phyloP scores from a whole-genome alignment of 2,888 invertebrate genomes.

The Zygothrica quintamaculata region DNA sequence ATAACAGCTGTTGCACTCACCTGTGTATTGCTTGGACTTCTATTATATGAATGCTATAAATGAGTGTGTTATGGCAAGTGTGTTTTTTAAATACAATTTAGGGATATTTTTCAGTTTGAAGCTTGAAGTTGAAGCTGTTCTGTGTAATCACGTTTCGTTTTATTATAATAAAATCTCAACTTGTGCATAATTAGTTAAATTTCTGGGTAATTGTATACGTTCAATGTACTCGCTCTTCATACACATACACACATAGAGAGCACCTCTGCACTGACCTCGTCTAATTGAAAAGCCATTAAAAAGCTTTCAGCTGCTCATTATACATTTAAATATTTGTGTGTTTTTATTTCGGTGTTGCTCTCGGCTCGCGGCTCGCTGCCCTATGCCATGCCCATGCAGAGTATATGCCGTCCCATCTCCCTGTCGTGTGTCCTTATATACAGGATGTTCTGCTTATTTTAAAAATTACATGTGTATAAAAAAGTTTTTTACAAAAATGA shows the following conservation, averaged over 20 bases:
- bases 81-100: conserved; percentile 1
- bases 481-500: conserved; percentile 19
- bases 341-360: conserved; percentile 57
- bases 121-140: background rate
- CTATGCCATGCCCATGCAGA: background rate
- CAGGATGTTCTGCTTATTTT: conserved; percentile 34
- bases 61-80: conserved; percentile 1
- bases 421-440: too few relatives aligned
- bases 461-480: conserved; percentile 45
- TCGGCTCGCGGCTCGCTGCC: conserved; percentile 13
- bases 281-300: conserved; percentile 81
- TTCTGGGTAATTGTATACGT: conserved; percentile 38
- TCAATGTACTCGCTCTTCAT: conserved; percentile 27
- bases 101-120: background rate
- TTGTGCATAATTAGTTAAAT: conserved; percentile 64
- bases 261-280: conserved; percentile 52
- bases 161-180: conserved; percentile 40
- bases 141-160: background rate
- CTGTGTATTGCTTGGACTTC: background rate
- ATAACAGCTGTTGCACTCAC: conserved; percentile 14
- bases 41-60: background rate
- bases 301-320: conserved; percentile 80
- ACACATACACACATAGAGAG: conserved; percentile 17
- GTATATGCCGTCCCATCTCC: too few relatives aligned
- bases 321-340: conserved; percentile 77